Evolutionary conservation across 35 echinoderm and acorn worm genomes (phyloP), one percentile per base, ranked within the genome.

Genomic region (Anneissia japonica): DNA sequence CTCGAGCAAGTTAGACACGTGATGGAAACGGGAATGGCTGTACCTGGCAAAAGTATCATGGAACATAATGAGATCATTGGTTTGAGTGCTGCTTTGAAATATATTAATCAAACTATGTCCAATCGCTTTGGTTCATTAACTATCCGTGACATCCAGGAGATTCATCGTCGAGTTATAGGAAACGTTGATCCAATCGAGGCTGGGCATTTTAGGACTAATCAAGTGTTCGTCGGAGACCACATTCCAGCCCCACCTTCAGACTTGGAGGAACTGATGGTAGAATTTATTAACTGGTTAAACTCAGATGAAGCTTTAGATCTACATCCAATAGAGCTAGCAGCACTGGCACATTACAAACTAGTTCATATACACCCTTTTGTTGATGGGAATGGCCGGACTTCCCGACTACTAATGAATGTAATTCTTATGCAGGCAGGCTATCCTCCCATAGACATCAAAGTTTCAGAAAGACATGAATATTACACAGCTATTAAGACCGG

Each of bases 51-150:
- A 37, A 99, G 96, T 74, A 77, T 99, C 36, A 73, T 99, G 38
- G 96, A 99, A 75, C 96, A 99, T 76, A 99, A 99, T 77, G 96
- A 99, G 46, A 90, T 99, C 9, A 74, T 99, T 2, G 96, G 96
- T 7, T n/a, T 99, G 34, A 87, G 91, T 56, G 39, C 87, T 26
- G 96, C 96, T 0, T 55, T 99, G 41, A 93, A 94, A 83, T 99
- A 86, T 32, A 99, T 99, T 35, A 99, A 99, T 77, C 84, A 89
- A 28, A 99, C 91, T 10, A 84, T 99, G 29, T 86, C 89, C 86
- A 80, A 91, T 46, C 80, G 87, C 38, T 88, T 99, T 31, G 92
- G 96, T 23, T 77, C 83, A 33, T 86, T 99, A 14, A 86, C 83
- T 0, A 86, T 99, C 32, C 73, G 83, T 39, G 96, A 99, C 77